phyloP scores from a whole-genome alignment of 1,140 invertebrate genomes.

The Drosophila pseudoobscura region DNA sequence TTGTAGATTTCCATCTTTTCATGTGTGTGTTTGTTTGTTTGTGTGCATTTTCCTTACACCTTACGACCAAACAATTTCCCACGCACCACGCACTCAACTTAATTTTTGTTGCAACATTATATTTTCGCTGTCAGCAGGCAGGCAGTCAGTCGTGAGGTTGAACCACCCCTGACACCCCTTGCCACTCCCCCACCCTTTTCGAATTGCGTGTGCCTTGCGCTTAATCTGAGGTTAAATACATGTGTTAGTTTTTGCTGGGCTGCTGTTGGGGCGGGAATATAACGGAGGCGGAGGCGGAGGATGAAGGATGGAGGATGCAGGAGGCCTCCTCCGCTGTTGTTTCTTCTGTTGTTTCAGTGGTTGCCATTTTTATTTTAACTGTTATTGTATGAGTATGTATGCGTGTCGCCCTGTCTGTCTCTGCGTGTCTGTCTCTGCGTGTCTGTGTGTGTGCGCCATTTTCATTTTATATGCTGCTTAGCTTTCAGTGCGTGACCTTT shows the following conservation, averaged over 20 bases:
- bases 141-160: too few species aligned
- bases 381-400: constrained; percentile 30
- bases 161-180: neutral
- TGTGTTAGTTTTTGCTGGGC: constrained; percentile 48
- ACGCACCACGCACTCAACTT: constrained; percentile 78
- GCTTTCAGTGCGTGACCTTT: constrained; percentile 79
- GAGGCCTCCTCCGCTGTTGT: constrained; percentile 40
- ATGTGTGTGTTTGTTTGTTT: constrained; percentile 31
- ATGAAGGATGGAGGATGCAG: neutral
- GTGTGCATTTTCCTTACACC: constrained; percentile 68
- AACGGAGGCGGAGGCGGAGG: neutral
- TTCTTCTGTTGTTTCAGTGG: constrained; percentile 54
- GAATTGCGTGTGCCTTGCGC: constrained; percentile 50
- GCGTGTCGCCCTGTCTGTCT: constrained; percentile 14
- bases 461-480: constrained; percentile 79
- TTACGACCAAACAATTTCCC: constrained; percentile 68
- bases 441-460: constrained; percentile 57
- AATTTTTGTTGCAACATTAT: constrained; percentile 78
- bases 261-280: neutral
- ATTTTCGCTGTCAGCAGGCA: constrained; percentile 53
- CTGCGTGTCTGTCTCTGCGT: constrained; percentile 4
- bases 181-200: neutral
- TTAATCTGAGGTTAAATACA: constrained; percentile 79
- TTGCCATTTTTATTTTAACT: constrained; percentile 67
- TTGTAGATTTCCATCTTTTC: constrained; percentile 70